Evolutionary conservation across 2,888 invertebrate genomes (phyloP), one percentile per base, ranked within the genome.

Genomic region (Oeneis ivallda): DNA sequence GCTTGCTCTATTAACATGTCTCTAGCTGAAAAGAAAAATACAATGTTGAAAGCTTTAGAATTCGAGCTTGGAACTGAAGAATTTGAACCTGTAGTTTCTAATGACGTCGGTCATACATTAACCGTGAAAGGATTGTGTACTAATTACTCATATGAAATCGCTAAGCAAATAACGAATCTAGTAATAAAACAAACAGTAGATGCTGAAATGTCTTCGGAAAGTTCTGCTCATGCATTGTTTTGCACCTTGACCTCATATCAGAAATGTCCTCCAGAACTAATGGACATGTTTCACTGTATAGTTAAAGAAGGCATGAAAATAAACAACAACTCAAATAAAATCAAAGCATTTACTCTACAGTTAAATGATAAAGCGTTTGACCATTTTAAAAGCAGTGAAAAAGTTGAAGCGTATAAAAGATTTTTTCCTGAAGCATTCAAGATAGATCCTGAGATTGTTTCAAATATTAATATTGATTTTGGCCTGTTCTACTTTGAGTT

Each of bases 121-220:
- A 80, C 85, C 5, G 82, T 91, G 0, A 85, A 80, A 71, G 89
- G 92, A 49, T 77, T 95, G n/a, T 88, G 92, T 62, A 82, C 84
- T 4, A 87, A 93, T 79, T 93, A 94, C 0, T 75, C 78, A 2
- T 77, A 93, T 37, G 93, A 93, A 76, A 78, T 92, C 37, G 83
- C 93, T 3, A 93, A 92, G 69, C 94, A 94, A 78, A 93, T 94
- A 61, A 87, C 89, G 4, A 88, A 87, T 60, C 76, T 91, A 8
- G 77, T 90, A 19, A 60, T 82, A 45, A 81, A 81, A 74, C 82
- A 82, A 68, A 50, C 67, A 1, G 50, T 47, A 8, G 61, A 71
- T 15, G 65, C 54, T 34, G 56, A 43, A 17, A 17, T 62, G 3
- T 61, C 73, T 41, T 50, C 70, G 15, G 72, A 76, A 15, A 65